Percentiles rank a stretch among this genome's conserved stretches.
Evolutionary conservation across 2,113 vertebrate genomes (phyloP).

Genomic region (Fregata magnificens): DNA sequence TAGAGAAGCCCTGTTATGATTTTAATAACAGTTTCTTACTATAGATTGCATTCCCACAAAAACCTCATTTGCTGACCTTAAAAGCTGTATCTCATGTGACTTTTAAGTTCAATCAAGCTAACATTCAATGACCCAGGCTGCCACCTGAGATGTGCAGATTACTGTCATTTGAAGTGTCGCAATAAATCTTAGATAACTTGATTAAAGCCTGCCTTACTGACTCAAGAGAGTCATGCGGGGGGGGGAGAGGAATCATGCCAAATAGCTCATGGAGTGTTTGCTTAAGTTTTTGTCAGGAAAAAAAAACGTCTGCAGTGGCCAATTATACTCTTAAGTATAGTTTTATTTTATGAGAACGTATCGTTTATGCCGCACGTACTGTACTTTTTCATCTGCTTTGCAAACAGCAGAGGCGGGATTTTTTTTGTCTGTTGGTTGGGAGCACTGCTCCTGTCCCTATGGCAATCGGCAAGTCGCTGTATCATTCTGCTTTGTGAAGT

Average conservation of each 20-base stretch:
- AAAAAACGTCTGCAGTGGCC: background rate
- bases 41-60: background rate
- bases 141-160: background rate
- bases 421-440: background rate
- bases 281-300: background rate
- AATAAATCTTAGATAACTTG: background rate
- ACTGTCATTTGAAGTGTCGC: background rate
- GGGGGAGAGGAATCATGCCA: background rate
- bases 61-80: background rate
- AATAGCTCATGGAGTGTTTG: background rate
- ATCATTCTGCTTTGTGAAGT: background rate
- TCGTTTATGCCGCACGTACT: background rate
- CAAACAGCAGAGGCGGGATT: background rate
- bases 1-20: background rate
- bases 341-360: background rate
- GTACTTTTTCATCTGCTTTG: background rate
- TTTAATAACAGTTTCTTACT: background rate
- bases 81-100: background rate
- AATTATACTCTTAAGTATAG: background rate
- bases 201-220: background rate
- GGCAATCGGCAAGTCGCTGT: background rate
- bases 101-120: conserved; percentile 22
- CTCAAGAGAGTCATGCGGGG: background rate
- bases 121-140: background rate
- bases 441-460: background rate